phyloP scores from a whole-genome alignment of 2,113 vertebrate genomes.

The Scophthalmus maximus region DNA sequence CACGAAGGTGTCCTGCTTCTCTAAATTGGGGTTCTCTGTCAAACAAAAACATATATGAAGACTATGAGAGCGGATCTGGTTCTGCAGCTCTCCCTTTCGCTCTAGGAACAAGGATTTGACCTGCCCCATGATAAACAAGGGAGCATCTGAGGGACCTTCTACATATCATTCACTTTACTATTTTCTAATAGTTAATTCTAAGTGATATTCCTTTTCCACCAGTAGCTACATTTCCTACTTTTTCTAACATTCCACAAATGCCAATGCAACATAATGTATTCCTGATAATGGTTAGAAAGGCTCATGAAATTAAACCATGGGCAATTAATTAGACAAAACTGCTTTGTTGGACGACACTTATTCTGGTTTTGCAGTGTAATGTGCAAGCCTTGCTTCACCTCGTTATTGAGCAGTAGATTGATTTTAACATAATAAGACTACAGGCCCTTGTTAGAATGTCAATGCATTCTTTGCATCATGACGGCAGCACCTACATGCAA shows the following conservation, averaged over 20 bases:
- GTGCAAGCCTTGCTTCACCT: too few species aligned
- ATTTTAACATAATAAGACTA: too few species aligned
- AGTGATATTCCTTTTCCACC: background rate
- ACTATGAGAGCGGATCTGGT: background rate
- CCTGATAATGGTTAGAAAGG: too few species aligned
- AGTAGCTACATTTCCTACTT: background rate
- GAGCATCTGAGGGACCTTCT: background rate
- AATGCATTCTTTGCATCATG: background rate
- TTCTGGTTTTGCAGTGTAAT: too few species aligned
- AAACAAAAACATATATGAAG: conserved; percentile 34
- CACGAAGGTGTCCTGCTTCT: conserved; percentile 94
- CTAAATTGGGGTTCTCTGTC: conserved; percentile 86
- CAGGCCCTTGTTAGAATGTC: background rate
- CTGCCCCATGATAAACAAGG: background rate
- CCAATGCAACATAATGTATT: background rate
- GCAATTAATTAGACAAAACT: too few species aligned
- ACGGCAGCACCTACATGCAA: background rate
- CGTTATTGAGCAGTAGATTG: too few species aligned
- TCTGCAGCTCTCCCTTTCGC: background rate
- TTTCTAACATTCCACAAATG: background rate
- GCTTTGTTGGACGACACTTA: too few species aligned
- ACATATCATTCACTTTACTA: background rate
- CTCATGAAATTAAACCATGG: too few species aligned
- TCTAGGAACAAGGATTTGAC: background rate
- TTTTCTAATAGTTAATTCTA: background rate